phyloP scores from a whole-genome alignment of 2,888 invertebrate genomes.

The Pseudeuparius sepicola region DNA sequence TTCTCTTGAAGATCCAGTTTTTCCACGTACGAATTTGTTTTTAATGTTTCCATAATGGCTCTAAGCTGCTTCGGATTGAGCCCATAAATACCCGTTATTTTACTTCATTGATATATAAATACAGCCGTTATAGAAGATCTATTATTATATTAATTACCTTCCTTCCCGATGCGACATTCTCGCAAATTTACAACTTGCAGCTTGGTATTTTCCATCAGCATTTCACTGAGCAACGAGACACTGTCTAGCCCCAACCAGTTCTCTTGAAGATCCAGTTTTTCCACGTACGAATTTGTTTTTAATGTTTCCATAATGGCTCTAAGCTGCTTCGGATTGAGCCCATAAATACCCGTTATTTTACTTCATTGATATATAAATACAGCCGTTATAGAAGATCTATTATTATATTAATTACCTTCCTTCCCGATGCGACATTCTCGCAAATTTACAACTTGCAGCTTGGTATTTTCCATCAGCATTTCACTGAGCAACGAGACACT shows the following conservation, averaged over 20 bases:
- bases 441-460: constrained; percentile 34
- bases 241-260: constrained; percentile 37
- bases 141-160: too few relatives aligned
- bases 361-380: too few relatives aligned
- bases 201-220: constrained; percentile 35
- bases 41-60: constrained; percentile 34
- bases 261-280: constrained; percentile 35
- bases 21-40: constrained; percentile 33
- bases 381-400: too few relatives aligned
- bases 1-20: constrained; percentile 38
- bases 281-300: constrained; percentile 33
- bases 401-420: too few relatives aligned
- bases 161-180: constrained; percentile 39
- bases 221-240: constrained; percentile 34
- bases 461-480: constrained; percentile 35
- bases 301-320: constrained; percentile 34
- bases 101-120: too few relatives aligned
- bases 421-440: constrained; percentile 39
- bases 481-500: constrained; percentile 35
- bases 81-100: too few relatives aligned
- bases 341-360: too few relatives aligned
- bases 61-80: constrained; percentile 32
- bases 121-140: too few relatives aligned
- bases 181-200: constrained; percentile 35
- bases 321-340: constrained; percentile 33